Conservation (phyloP, 1,140 invertebrate genomes). For the Drosophila saltans region DNA sequence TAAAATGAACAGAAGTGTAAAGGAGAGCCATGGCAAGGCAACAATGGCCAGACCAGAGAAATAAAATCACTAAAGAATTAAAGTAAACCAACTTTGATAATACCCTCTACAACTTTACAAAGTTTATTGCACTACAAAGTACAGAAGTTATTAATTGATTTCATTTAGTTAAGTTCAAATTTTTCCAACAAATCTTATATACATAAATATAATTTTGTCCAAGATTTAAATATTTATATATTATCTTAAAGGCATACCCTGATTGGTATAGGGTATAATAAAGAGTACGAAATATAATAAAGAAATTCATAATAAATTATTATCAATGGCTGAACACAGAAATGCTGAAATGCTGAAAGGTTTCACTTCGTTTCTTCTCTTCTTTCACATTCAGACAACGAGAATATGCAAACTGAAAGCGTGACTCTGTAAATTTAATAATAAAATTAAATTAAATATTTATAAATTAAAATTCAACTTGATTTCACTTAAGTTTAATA, state of each 20-base stretch:
- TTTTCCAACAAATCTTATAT: too few relatives aligned
- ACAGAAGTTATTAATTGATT: too few relatives aligned
- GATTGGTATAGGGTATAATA: not conserved
- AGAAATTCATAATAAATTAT: constrained; percentile 68
- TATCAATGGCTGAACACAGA: constrained; percentile 39
- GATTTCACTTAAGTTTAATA: too few relatives aligned
- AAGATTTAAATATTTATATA: too few relatives aligned
- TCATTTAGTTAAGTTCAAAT: too few relatives aligned
- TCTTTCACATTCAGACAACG: constrained; percentile 15
- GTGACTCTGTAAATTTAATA: constrained; percentile 43
- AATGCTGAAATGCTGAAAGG: constrained; percentile 41
- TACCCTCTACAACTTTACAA: not conserved
- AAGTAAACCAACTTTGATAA: not conserved
- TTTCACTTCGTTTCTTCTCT: constrained; percentile 22
- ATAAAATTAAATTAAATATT: constrained; percentile 38
- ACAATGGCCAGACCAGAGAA: constrained; percentile 40
- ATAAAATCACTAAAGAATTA: not conserved
- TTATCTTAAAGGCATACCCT: too few relatives aligned
- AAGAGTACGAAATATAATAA: constrained; percentile 46
- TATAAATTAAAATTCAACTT: constrained; percentile 41
- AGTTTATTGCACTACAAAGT: too few relatives aligned
- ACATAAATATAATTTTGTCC: too few relatives aligned
- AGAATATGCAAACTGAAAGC: constrained; percentile 14
- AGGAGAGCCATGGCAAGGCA: constrained; percentile 29
- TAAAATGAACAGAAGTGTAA: constrained; percentile 46